A percentile compares a stretch with the other conserved stretches of the same genome.
These are phyloP conservation scores for Campoplex capitator DNA, from an alignment of 2,888 invertebrate species.

Conservation along the genomic window DNA sequence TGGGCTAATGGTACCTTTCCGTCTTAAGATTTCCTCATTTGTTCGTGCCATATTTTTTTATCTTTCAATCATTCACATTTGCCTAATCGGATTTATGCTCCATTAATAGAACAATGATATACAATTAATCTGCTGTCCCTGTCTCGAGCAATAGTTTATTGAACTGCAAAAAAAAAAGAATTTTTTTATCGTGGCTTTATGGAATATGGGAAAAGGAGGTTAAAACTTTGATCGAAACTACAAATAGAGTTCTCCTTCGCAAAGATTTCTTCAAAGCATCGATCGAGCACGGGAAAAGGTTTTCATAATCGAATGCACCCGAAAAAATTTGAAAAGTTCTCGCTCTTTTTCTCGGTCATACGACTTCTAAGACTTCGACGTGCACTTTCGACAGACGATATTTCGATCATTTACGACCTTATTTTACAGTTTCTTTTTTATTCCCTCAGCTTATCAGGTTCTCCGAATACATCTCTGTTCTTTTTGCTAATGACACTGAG, in stretches of 20 bases:
- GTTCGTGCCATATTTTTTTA: conserved; percentile 25
- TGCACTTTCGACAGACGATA: neutral
- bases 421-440: neutral
- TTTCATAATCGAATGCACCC: neutral
- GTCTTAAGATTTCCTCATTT: conserved; percentile 18
- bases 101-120: conserved; percentile 15
- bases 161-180: neutral
- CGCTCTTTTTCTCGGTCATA: neutral
- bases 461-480: neutral
- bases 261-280: neutral
- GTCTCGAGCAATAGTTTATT: neutral
- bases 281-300: conserved; percentile 8
- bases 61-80: conserved; percentile 25
- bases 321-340: conserved; percentile 14
- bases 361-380: neutral
- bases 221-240: neutral
- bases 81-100: conserved; percentile 21
- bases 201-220: neutral
- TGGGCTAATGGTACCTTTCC: conserved; percentile 46
- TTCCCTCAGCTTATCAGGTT: neutral
- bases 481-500: neutral
- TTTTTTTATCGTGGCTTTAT: neutral
- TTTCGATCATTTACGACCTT: conserved; percentile 1
- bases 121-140: conserved; percentile 1
- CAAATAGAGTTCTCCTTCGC: neutral